phyloP scores from a whole-genome alignment of 1,140 invertebrate species.

The Chymomyza costata region DNA sequence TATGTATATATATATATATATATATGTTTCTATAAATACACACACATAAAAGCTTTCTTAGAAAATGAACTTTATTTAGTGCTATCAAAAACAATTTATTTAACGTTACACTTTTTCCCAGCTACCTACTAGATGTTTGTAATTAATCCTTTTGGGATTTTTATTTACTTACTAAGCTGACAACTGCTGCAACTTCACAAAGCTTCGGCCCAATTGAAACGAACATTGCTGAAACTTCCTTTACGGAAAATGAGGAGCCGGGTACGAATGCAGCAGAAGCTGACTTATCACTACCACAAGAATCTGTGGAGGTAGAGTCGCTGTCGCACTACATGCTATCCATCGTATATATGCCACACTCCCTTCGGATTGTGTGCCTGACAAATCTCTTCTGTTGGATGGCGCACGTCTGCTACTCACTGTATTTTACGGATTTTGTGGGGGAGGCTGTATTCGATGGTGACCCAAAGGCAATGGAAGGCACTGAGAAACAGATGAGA shows the following conservation, averaged over 20 bases:
- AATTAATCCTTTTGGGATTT: conserved; percentile 15
- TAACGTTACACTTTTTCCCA: too few species aligned
- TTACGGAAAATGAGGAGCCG: conserved; percentile 26
- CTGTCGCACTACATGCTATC: conserved; percentile 88
- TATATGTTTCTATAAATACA: too few species aligned
- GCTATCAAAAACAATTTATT: too few species aligned
- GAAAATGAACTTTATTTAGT: too few species aligned
- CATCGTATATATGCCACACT: conserved; percentile 92
- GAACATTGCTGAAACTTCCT: conserved; percentile 45
- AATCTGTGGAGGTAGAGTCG: conserved; percentile 72
- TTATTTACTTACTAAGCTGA: conserved; percentile 17
- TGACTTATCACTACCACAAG: background rate
- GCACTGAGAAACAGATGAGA: conserved; percentile 78
- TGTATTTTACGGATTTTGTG: conserved; percentile 98
- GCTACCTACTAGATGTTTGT: background rate
- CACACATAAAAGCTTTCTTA: too few species aligned
- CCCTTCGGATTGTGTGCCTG: conserved; percentile 89
- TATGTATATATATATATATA: too few species aligned
- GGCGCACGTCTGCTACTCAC: conserved; percentile 96
- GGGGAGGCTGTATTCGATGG: conserved; percentile 96
- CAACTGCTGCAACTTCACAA: conserved; percentile 7
- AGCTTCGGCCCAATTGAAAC: conserved; percentile 6
- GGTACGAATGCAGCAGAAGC: conserved; percentile 6
- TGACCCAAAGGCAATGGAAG: conserved; percentile 86
- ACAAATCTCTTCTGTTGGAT: conserved; percentile 99